A percentile compares a stretch with the other conserved stretches of the same genome.
Conservation (phyloP, 2,888 invertebrate species). For the Dicyrtoma fusca region DNA sequence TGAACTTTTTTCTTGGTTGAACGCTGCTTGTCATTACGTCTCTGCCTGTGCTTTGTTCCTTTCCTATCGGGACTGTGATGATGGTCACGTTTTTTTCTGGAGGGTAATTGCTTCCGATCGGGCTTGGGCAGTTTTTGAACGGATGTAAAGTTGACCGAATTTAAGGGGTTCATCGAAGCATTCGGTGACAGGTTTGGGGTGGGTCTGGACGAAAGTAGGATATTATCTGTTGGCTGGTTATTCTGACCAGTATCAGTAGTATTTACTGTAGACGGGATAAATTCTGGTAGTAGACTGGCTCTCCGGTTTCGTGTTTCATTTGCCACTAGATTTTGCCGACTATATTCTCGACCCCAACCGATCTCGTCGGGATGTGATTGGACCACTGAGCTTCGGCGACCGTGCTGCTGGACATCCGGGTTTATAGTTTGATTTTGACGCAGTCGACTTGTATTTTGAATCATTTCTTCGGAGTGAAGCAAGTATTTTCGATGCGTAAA, state of each 20-base stretch:
- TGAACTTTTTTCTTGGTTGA: not conserved
- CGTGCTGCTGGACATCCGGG: too few relatives aligned
- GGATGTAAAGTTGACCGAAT: not conserved
- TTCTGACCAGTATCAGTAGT: not conserved
- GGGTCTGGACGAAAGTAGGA: not conserved
- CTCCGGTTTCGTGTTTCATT: too few relatives aligned
- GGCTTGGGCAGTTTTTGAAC: slow-evolving; percentile 5
- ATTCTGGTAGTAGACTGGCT: not conserved
- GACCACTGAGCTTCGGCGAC: too few relatives aligned
- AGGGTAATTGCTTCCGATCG: not conserved
- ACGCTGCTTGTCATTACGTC: not conserved
- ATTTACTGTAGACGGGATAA: not conserved
- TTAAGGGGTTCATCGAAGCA: not conserved
- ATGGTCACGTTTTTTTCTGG: not conserved
- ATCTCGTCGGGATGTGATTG: too few relatives aligned
- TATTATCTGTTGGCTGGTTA: not conserved
- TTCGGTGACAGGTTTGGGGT: not conserved
- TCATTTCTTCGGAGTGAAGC: too few relatives aligned
- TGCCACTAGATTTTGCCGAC: too few relatives aligned
- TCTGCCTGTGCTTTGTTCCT: not conserved
- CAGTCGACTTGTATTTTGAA: too few relatives aligned
- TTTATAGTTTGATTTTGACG: too few relatives aligned
- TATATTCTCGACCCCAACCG: too few relatives aligned
- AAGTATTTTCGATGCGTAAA: too few relatives aligned
- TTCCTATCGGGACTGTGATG: not conserved